A percentile compares a stretch with the other conserved stretches of the same genome.
phyloP scores from a whole-genome alignment of 1,140 invertebrate species.

The Homarus americanus region DNA sequence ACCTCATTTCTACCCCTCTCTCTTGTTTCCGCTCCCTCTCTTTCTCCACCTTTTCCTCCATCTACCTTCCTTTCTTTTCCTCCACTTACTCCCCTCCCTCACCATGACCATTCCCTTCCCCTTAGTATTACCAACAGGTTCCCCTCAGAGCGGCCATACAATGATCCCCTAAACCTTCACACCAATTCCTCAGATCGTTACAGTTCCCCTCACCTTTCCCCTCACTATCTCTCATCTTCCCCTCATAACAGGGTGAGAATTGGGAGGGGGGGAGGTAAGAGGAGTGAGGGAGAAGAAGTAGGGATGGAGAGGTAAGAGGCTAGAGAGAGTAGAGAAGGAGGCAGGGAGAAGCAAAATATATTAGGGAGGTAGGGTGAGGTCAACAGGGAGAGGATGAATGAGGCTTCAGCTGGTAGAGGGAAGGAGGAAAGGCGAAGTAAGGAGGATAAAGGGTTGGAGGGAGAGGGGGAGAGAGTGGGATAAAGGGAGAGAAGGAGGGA shows the following conservation, averaged over 20 bases:
- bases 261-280: neutral
- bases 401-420: too few species aligned
- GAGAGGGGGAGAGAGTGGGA: neutral
- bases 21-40: neutral
- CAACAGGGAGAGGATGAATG: too few species aligned
- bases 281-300: neutral
- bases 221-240: neutral
- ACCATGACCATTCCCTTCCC: neutral
- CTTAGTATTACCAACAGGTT: neutral
- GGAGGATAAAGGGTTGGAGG: neutral
- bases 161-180: neutral
- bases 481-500: slow-evolving; percentile 7
- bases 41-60: neutral
- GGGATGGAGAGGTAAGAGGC: neutral
- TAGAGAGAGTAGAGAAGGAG: neutral
- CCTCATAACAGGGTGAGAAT: neutral
- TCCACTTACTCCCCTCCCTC: neutral
- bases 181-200: neutral
- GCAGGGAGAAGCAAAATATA: neutral
- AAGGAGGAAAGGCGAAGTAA: neutral
- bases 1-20: neutral
- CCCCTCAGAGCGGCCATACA: neutral
- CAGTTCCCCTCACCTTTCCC: too few species aligned
- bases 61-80: neutral
- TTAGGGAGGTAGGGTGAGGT: too few species aligned